Conservation (phyloP, 2,797 vertebrate species). For the Gila robusta region DNA sequence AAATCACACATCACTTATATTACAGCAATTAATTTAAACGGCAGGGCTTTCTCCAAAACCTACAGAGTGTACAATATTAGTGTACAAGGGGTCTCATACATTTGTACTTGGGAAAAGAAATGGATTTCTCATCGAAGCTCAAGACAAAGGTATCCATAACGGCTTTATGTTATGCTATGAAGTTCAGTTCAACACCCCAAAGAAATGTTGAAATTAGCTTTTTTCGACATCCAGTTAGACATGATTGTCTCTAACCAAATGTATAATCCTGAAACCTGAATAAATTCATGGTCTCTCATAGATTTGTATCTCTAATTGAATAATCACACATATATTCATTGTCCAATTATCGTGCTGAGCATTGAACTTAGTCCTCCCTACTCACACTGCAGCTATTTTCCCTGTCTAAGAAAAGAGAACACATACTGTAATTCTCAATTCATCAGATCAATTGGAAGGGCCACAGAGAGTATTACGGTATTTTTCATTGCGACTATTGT, state of each 20-base stretch:
- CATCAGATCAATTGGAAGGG: constrained; percentile 82
- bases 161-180: not conserved
- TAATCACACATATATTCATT: constrained; percentile 9
- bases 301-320: constrained; percentile 10
- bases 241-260: not conserved
- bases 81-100: not conserved
- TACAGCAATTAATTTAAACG: not conserved
- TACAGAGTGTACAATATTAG: not conserved
- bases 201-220: constrained; percentile 10
- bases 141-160: not conserved
- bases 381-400: not conserved
- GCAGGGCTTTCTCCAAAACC: no score
- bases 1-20: not conserved
- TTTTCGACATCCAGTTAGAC: not conserved
- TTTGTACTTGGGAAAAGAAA: not conserved
- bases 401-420: constrained; percentile 72
- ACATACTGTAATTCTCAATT: constrained; percentile 69
- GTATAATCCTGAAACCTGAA: not conserved
- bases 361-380: constrained; percentile 3
- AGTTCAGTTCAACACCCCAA: constrained; percentile 9
- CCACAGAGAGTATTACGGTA: constrained; percentile 68
- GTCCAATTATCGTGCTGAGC: not conserved
- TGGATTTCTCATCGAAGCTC: not conserved
- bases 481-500: constrained; percentile 67
- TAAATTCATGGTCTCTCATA: not conserved